phyloP scores from a whole-genome alignment of 92 coral and sea anemone genomes.

The Zoanthus sociatus region DNA sequence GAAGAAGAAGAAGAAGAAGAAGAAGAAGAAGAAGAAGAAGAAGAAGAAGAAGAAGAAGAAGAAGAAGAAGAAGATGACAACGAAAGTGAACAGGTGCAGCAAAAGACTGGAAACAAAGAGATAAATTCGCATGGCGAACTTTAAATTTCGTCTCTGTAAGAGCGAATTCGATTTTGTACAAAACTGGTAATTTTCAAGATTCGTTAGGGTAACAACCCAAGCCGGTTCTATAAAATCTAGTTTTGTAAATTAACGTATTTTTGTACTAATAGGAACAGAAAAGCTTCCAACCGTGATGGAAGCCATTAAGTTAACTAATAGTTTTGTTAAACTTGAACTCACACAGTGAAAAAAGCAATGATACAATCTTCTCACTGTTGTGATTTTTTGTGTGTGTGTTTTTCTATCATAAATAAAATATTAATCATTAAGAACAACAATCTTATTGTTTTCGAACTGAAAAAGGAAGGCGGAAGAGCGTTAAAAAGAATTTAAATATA shows the following conservation, averaged over 20 bases:
- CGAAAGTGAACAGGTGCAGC: slow-evolving; percentile 32
- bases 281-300: not conserved
- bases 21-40: too few species aligned
- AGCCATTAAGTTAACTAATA: not conserved
- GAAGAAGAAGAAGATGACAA: not conserved
- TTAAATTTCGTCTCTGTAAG: not conserved
- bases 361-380: not conserved
- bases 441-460: not conserved
- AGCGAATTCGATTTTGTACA: not conserved
- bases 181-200: not conserved
- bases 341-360: not conserved
- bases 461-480: not conserved
- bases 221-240: not conserved
- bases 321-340: not conserved
- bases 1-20: too few species aligned
- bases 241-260: not conserved
- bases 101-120: slow-evolving; percentile 6
- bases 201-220: not conserved
- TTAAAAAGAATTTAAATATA: not conserved
- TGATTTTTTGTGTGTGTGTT: not conserved
- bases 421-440: not conserved
- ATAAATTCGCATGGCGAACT: slow-evolving; percentile 24
- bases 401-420: not conserved
- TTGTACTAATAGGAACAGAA: not conserved
- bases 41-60: too few species aligned